Evolutionary conservation across 2,888 invertebrate species (phyloP), one percentile per base, ranked within the genome.

Genomic region (Andricus curvator): DNA sequence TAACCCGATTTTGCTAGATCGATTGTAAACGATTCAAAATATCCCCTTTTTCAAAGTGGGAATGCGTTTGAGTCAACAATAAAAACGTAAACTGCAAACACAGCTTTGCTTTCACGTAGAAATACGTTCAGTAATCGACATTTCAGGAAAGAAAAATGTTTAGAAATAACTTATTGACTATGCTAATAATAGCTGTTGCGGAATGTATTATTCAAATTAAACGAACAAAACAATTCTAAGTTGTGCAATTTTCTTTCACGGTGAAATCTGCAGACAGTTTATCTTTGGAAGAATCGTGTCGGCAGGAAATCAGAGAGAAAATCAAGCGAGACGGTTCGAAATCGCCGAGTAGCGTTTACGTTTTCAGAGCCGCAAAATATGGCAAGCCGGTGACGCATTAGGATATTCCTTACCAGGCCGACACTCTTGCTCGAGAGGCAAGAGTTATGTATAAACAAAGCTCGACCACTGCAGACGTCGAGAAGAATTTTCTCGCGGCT

Each of bases 291-390:
- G 51, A 82, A 82, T 83, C 80, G 68, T 64, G 56, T 56, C 41
- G 77, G 51, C 48, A 76, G 66, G 80, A 82, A 84, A 83, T 83
- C 44, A 48, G 29, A 74, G 56, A 83, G 78, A 82, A 82, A 84
- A 82, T 80, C 74, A 77, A 83, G 77, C 64, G 37, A 77, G 74
- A 81, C 81, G 76, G 79, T 64, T 60, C 62, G 65, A 77, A 67
- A 79, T 66, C 70, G 77, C 77, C 68, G 77, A 79, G 51, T 78
- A 78, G 83, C 78, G 74, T 84, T 84, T 82, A 82, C 81, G 83
- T 83, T 80, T 83, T 79, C 51, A 81, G 70, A 65, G 81, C 9
- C 80, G 78, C 83, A 81, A 83, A 81, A 78, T 82, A 84, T 81
- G 68, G 84, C 82, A 78, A 84, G 79, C 80, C 81, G 83, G 83